phyloP scores from a whole-genome alignment of 2,888 invertebrate species.

The Blera fallax region DNA sequence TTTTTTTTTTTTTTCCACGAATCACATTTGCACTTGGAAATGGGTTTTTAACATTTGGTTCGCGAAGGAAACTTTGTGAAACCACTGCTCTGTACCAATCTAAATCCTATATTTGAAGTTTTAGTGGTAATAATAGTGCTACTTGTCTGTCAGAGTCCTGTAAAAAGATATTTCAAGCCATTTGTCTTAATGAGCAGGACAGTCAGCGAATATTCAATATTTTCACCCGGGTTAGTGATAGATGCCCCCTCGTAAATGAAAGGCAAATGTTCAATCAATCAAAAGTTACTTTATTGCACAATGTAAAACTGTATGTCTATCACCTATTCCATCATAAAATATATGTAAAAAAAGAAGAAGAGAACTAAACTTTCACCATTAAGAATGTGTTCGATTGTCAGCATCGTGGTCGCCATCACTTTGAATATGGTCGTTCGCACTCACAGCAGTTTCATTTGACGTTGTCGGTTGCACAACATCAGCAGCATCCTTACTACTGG shows the following conservation, averaged over 20 bases:
- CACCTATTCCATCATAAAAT: neutral
- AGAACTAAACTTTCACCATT: neutral
- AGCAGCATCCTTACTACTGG: conserved; percentile 35
- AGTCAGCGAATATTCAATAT: no score
- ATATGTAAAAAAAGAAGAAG: neutral
- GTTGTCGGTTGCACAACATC: conserved; percentile 28
- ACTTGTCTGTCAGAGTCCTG: no score
- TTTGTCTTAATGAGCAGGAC: no score
- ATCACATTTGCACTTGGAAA: no score
- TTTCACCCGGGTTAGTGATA: no score
- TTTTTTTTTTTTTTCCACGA: no score
- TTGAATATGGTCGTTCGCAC: conserved; percentile 24
- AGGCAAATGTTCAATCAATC: neutral
- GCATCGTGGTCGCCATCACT: conserved; percentile 1
- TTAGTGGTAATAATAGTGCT: no score
- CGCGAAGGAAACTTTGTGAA: no score
- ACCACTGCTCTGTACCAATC: no score
- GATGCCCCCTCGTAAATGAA: neutral
- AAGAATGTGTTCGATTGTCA: conserved; percentile 19
- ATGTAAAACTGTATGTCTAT: conserved; percentile 21
- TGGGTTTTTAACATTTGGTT: no score
- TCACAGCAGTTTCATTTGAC: neutral
- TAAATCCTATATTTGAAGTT: no score
- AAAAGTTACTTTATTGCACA: conserved; percentile 53
- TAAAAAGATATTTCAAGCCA: no score